Evolutionary conservation across 2,888 invertebrate genomes (phyloP).

Genomic region (Cosmopolites sordidus): DNA sequence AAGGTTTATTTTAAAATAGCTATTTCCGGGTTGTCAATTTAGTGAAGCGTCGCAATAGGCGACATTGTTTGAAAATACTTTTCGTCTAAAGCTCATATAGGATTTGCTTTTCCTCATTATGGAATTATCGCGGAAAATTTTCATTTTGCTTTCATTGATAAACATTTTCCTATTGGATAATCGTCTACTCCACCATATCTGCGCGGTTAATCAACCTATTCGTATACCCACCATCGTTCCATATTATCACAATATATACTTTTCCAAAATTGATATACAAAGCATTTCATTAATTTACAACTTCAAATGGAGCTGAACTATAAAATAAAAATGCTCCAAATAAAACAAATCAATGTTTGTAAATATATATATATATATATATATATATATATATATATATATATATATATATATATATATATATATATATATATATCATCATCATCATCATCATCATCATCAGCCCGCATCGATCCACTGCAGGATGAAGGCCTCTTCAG

Average conservation of each 20-base stretch:
- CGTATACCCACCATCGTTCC: slow-evolving; percentile 35
- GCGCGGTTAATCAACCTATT: slow-evolving; percentile 11
- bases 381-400: slow-evolving; percentile 12
- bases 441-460: slow-evolving; percentile 33
- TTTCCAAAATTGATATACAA: slow-evolving; percentile 36
- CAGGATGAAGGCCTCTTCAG: no score
- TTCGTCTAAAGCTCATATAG: background rate
- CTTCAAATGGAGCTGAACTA: slow-evolving; percentile 39
- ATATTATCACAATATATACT: slow-evolving; percentile 41
- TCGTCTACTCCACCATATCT: background rate
- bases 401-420: background rate
- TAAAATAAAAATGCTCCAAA: slow-evolving; percentile 38
- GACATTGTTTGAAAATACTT: background rate
- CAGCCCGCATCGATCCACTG: no score
- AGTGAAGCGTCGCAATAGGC: no score
- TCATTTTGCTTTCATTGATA: slow-evolving; percentile 14
- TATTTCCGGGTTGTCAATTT: no score
- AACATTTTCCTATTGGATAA: slow-evolving; percentile 16
- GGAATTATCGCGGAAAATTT: background rate
- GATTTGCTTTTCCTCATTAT: background rate
- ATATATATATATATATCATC: no score
- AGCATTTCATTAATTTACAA: slow-evolving; percentile 40
- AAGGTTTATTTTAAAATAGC: no score
- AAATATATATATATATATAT: slow-evolving; percentile 39
- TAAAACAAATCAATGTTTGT: slow-evolving; percentile 38